Percentiles rank a stretch among this genome's conserved stretches.
These are phyloP conservation scores for Pheosia tremula DNA, from an alignment of 2,888 invertebrate genomes.

Conservation along the genomic window DNA sequence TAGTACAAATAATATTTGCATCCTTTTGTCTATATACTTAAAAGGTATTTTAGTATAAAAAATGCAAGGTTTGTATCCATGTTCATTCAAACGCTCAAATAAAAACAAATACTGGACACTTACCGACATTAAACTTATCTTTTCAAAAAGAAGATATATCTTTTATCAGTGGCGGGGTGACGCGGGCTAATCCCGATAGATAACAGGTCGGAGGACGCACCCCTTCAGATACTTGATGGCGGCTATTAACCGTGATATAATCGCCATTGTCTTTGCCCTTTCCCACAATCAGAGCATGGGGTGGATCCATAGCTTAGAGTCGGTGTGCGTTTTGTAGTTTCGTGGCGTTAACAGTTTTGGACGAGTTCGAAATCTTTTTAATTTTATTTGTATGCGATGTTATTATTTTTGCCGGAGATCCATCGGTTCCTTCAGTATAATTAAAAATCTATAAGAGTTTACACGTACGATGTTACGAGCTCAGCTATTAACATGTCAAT, in stretches of 20 bases:
- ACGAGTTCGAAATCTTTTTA: neutral
- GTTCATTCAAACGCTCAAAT: neutral
- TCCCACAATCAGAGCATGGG: conserved; percentile 66
- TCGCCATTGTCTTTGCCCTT: conserved; percentile 80
- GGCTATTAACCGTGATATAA: conserved; percentile 79
- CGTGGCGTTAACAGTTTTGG: neutral
- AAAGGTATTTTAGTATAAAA: no score
- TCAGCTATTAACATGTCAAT: no score
- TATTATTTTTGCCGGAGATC: no score
- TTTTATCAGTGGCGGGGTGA: conserved; percentile 36
- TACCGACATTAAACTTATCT: neutral
- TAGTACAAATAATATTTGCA: neutral
- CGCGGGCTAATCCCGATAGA: conserved; percentile 68
- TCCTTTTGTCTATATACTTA: no score
- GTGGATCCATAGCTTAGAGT: conserved; percentile 2
- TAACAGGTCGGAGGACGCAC: conserved; percentile 56
- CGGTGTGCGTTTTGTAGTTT: neutral
- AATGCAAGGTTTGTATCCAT: no score
- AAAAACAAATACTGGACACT: neutral
- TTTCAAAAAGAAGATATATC: conserved; percentile 21
- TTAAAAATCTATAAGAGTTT: no score
- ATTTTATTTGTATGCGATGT: no score
- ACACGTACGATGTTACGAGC: no score
- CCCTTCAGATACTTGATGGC: conserved; percentile 60
- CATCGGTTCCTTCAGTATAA: no score